Evolutionary conservation across 2,888 invertebrate genomes (phyloP), one percentile per base, ranked within the genome.

Genomic region (Cataglyphis albicans): DNA sequence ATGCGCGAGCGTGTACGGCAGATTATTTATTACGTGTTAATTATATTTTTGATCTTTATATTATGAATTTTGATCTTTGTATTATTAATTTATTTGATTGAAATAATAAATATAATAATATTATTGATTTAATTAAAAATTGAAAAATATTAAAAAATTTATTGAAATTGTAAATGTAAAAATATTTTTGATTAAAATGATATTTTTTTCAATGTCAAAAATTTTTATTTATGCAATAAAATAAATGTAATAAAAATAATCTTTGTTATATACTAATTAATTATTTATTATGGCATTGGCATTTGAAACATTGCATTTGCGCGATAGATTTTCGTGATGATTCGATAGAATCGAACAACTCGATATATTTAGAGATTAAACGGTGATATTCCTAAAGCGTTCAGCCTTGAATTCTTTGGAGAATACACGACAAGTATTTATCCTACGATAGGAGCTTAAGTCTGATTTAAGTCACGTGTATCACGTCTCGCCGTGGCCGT

Each of bases 391-490:
- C 64, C 15, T 64, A n/a, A n/a, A 67, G n/a, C 7, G 25, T 38
- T 55, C 29, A 55, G n/a, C 67, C 67, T 55, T 10, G 15, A 55
- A 41, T 67, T 76, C 57, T 76, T 67, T 29, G 21, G 67, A 76
- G 57, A 57, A 68, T 67, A 41, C 55, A 32, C 55, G n/a, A 75
- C 65, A 41, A 65, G 41, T 67, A 76, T 76, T 76, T 68, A 76
- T 76, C 41, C 76, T 76, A 76, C 55, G 55, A 67, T 67, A 48
- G 78, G 12, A 44, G 21, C 32, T 80, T 80, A 80, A 80, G 44
- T 72, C 59, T 80, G 78, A 80, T 80, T 80, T 80, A 80, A 80
- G 78, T 80, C 78, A 72, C 72, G 72, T 61, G 76, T 76, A 61
- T 61, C 78, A 55, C 59, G 72, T 80, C 70, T 59, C 44, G 25